These are phyloP conservation scores for Aldrovandia affinis DNA, from an alignment of 2,797 vertebrate species.

Conservation along the genomic window DNA sequence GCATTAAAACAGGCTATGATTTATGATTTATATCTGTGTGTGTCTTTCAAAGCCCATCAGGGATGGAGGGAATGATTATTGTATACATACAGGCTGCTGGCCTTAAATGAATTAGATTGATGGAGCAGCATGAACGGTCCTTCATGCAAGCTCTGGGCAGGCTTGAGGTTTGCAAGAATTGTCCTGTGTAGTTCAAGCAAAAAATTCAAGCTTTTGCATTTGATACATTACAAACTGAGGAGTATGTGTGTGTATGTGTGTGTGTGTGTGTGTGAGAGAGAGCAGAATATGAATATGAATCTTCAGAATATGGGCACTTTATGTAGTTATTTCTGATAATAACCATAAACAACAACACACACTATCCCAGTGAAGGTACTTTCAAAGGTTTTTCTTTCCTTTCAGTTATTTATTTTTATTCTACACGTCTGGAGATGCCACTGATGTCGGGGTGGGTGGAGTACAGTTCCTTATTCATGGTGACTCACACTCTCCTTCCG, in stretches of 20 bases:
- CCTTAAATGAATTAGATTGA: not conserved
- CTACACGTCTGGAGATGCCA: not conserved
- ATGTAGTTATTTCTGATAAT: too few relatives aligned
- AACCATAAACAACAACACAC: too few relatives aligned
- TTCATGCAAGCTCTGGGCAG: not conserved
- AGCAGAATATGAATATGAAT: too few relatives aligned
- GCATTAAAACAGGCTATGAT: not conserved
- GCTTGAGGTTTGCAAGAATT: not conserved
- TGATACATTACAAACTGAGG: too few relatives aligned
- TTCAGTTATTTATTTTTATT: not conserved
- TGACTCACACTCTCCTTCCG: not conserved
- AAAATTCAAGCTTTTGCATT: too few relatives aligned
- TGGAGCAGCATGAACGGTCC: not conserved
- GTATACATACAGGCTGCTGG: not conserved
- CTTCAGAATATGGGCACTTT: too few relatives aligned
- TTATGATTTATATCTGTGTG: slow-evolving; percentile 2
- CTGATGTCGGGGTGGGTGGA: too few relatives aligned
- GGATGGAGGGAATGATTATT: not conserved
- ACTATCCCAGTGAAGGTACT: not conserved
- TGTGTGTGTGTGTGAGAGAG: slow-evolving; percentile 3
- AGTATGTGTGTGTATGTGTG: not conserved
- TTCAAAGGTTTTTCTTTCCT: not conserved
- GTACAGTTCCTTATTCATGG: not conserved
- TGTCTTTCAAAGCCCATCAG: not conserved
- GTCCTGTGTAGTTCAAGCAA: not conserved